Evolutionary conservation across 2,797 vertebrate genomes (phyloP).

Genomic region (Champsocephalus gunnari): DNA sequence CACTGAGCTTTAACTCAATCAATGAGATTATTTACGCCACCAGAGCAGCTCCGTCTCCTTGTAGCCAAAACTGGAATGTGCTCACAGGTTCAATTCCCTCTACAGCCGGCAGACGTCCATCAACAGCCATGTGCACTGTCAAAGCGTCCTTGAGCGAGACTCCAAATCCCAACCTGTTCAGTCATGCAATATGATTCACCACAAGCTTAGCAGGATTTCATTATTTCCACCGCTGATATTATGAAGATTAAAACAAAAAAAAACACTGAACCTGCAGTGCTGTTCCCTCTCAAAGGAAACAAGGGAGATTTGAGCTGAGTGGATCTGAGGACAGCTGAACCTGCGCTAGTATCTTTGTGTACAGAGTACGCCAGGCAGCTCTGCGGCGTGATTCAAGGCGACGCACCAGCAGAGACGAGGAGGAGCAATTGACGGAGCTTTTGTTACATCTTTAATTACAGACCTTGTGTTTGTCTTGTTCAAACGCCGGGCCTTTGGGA

Average conservation of each 20-base stretch:
- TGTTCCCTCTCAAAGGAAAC: conserved; percentile 2
- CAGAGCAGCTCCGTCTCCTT: conserved; percentile 14
- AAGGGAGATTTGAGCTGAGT: conserved; percentile 14
- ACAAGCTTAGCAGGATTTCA: conserved; percentile 41
- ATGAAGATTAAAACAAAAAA: conserved; percentile 45
- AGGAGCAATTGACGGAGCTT: conserved; percentile 63
- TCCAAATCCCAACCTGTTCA: conserved; percentile 53
- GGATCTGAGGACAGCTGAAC: conserved; percentile 44
- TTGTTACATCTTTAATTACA: conserved; percentile 75
- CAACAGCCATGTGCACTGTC: conserved; percentile 37
- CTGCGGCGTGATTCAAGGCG: conserved; percentile 33
- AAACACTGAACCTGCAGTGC: neutral
- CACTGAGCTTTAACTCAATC: conserved; percentile 39
- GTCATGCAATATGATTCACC: conserved; percentile 45
- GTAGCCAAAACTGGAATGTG: conserved; percentile 13
- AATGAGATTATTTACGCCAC: conserved; percentile 39
- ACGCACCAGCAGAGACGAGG: conserved; percentile 36
- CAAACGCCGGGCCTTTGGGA: conserved; percentile 38
- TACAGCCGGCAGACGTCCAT: conserved; percentile 37
- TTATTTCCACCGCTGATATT: conserved; percentile 43
- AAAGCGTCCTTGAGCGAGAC: conserved; percentile 55
- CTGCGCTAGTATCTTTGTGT: conserved; percentile 15
- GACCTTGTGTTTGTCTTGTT: conserved; percentile 65
- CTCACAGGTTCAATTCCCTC: conserved; percentile 52
- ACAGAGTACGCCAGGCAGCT: conserved; percentile 38